Evolutionary conservation across 2,888 invertebrate genomes (phyloP).

Genomic region (Emmelina monodactyla): DNA sequence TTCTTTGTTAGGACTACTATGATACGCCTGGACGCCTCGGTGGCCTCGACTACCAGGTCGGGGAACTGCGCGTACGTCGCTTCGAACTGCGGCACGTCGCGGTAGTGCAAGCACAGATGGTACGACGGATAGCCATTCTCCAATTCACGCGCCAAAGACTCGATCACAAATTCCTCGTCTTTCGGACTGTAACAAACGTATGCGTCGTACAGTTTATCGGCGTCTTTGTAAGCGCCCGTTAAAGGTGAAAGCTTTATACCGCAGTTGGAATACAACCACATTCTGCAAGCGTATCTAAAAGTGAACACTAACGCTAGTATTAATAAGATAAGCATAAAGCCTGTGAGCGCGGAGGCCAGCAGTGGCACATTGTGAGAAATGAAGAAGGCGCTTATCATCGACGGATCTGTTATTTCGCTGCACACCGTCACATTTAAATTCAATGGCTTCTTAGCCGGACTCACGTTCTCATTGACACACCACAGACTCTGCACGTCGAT

Average conservation of each 20-base stretch:
- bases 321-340: conserved; percentile 79
- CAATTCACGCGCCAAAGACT: conserved; percentile 83
- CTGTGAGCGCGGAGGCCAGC: conserved; percentile 79
- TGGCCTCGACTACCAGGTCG: conserved; percentile 83
- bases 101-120: conserved; percentile 86
- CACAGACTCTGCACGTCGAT: conserved; percentile 77
- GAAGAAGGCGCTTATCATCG: conserved; percentile 82
- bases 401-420: conserved; percentile 82
- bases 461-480: conserved; percentile 76
- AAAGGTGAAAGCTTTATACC: conserved; percentile 83
- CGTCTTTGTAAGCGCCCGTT: conserved; percentile 75
- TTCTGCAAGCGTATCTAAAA: conserved; percentile 85
- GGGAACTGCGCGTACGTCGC: conserved; percentile 74
- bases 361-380: conserved; percentile 84
- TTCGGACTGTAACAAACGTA: conserved; percentile 93
- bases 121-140: conserved; percentile 83
- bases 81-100: conserved; percentile 80
- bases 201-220: conserved; percentile 90
- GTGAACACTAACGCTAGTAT: conserved; percentile 82
- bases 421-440: conserved; percentile 86
- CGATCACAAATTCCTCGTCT: conserved; percentile 89
- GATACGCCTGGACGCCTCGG: conserved; percentile 86
- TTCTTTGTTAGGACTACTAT: conserved; percentile 88
- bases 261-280: conserved; percentile 89
- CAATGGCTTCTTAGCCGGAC: conserved; percentile 74